A percentile compares a stretch with the other conserved stretches of the same genome.
Evolutionary conservation across 2,888 invertebrate genomes (phyloP).

Genomic region (Cephus pulcher): DNA sequence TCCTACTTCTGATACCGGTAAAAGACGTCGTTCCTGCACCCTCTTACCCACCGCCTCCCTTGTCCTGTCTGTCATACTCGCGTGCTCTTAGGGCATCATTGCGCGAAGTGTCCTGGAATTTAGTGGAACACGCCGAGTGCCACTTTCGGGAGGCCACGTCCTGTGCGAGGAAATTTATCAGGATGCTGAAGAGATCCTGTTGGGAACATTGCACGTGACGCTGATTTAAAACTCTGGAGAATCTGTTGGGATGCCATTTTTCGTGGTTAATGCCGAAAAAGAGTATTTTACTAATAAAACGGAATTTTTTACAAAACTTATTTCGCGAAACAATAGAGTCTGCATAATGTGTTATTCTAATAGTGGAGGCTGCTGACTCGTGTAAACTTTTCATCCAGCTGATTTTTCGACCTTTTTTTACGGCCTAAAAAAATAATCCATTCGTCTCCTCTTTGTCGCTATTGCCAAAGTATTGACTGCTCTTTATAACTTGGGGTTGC

Average conservation of each 20-base stretch:
- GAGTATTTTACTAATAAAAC: background rate
- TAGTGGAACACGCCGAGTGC: constrained; percentile 5
- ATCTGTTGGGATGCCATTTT: background rate
- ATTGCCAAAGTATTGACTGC: background rate
- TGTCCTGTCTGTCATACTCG: background rate
- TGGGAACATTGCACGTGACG: background rate
- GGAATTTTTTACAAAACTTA: background rate
- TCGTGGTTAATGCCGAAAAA: too few species aligned
- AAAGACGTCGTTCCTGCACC: background rate
- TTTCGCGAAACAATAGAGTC: background rate
- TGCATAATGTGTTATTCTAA: background rate
- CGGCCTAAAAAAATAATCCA: background rate
- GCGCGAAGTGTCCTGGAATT: constrained; percentile 18
- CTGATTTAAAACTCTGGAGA: background rate
- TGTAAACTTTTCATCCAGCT: background rate
- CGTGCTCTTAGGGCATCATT: constrained; percentile 3
- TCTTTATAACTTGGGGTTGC: background rate
- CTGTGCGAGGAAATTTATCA: background rate
- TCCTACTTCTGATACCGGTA: constrained; percentile 7
- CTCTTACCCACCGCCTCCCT: constrained; percentile 1
- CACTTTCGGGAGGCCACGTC: background rate
- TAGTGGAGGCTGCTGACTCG: background rate
- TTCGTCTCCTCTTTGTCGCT: background rate
- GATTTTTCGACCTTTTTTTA: background rate
- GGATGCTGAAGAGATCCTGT: background rate